Evolutionary conservation across 2,797 vertebrate genomes (phyloP).

Genomic region (Morus bassanus): DNA sequence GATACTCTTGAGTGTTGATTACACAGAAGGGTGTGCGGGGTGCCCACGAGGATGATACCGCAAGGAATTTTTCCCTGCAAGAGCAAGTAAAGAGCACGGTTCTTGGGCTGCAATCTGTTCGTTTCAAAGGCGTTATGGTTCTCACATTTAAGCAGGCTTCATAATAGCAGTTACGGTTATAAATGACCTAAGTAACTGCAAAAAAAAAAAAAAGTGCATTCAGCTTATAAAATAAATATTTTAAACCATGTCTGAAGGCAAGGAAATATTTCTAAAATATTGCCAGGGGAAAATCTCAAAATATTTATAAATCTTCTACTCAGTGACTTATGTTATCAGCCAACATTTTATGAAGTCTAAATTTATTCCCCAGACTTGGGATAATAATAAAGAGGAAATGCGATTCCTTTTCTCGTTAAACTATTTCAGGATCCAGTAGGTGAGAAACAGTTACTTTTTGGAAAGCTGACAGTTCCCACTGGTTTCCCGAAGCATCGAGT

Average conservation of each 20-base stretch:
- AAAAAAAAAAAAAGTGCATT: neutral
- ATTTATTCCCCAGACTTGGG: neutral
- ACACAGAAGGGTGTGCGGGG: too few species aligned
- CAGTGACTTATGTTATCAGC: accelerated
- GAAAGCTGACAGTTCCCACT: neutral
- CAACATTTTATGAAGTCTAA: neutral
- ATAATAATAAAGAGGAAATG: neutral
- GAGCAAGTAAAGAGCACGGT: neutral
- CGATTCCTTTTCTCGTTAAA: neutral
- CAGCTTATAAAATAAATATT: neutral
- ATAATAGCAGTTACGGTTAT: neutral
- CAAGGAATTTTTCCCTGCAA: neutral
- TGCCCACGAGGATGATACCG: accelerated
- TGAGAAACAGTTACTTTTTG: neutral
- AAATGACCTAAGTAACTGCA: neutral
- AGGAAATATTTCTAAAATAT: neutral
- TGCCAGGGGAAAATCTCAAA: neutral
- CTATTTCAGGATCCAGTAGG: neutral
- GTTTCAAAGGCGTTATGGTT: neutral
- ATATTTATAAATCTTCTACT: neutral
- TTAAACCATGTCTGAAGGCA: neutral
- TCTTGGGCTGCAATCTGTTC: neutral
- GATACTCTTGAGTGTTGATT: neutral
- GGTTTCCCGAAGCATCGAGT: neutral
- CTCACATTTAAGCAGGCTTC: neutral